Base-by-base conservation (phyloP, 2,888 invertebrate genomes). In the Endotricha flammealis region DNA sequence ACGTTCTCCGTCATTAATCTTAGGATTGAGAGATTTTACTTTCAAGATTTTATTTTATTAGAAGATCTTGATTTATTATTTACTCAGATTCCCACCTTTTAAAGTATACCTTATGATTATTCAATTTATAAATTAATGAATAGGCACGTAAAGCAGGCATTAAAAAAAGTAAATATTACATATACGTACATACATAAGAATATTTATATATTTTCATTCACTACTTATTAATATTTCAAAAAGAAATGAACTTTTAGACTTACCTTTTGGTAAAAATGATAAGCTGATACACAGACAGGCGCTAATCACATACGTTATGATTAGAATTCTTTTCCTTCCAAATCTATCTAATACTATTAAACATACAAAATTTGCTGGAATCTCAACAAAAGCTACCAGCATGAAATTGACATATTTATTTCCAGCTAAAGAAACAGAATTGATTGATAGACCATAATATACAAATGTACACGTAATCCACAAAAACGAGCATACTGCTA, bases 401-500 rank as follows among this genome's bases (percentile, higher is more conserved):
- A 94, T 92, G 53, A 95, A 95, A 69, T 94, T 95, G 6, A 92
- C 63, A 62, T 94, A 94, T 57, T 91, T 91, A 64, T 94, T 91
- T 0, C 94, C 94, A 24, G 91, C 90, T 35, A 95, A 71, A 0
- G 91, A 88, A 1, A 93, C 93, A 0, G 95, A 91, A 64, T 93
- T 94, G 37, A 95, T 87, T 0, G 93, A 93, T 8, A 95, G 70
- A 0, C 95, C 95, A 51, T 94, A 95, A 62, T 93, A 95, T 3
- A 94, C 91, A 53, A 95, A 91, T 0, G 93, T 91, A 63, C 92
- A 93, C 0, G 93, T 91, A 4, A 93, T 90, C 94, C 94, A 94
- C 55, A 93, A 89, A 54, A 92, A 90, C 5, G 92, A 92, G 49
- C 93, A 93, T 36, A 89, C 90, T 0, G 89, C 44, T 41, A 92